Percentiles rank a stretch among this genome's conserved stretches.
Evolutionary conservation across 1,140 invertebrate genomes (phyloP).

Genomic region (Notospermus geniculatus): DNA sequence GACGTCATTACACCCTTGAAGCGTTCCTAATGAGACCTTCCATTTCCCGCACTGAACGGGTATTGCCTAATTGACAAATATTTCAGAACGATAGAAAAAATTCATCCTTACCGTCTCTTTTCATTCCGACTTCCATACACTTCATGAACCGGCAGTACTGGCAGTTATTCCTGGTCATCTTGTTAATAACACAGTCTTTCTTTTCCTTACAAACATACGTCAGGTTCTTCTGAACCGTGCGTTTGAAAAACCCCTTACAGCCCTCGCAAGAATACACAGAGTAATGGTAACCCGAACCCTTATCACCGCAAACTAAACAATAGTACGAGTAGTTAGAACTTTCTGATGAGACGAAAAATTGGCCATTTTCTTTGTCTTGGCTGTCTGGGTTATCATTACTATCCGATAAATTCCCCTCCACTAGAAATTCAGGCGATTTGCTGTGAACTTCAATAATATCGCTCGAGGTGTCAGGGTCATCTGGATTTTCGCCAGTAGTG

Average conservation of each 20-base stretch:
- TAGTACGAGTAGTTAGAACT: no score
- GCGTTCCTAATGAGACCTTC: no score
- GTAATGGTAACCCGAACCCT: conserved; percentile 97
- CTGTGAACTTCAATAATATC: no score
- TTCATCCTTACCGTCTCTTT: conserved; percentile 73
- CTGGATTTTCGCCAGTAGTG: no score
- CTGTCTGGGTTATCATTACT: no score
- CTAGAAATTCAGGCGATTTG: no score
- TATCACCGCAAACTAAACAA: conserved; percentile 86
- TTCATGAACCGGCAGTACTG: conserved; percentile 99
- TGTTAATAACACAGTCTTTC: conserved; percentile 98
- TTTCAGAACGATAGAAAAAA: not conserved
- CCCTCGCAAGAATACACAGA: conserved; percentile 94
- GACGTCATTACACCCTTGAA: no score
- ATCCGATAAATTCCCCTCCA: no score
- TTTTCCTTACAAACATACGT: conserved; percentile 98
- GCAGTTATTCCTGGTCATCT: conserved; percentile 91
- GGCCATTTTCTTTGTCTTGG: no score
- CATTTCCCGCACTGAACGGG: no score
- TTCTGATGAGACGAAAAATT: no score
- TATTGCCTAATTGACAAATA: not conserved
- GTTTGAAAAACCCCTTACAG: conserved; percentile 80
- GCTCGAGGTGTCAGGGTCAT: no score
- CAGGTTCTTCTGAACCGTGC: conserved; percentile 97
- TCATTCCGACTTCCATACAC: conserved; percentile 97